Base-by-base conservation (phyloP, 2,113 vertebrate genomes). In the Rhodinocichla rosea region DNA sequence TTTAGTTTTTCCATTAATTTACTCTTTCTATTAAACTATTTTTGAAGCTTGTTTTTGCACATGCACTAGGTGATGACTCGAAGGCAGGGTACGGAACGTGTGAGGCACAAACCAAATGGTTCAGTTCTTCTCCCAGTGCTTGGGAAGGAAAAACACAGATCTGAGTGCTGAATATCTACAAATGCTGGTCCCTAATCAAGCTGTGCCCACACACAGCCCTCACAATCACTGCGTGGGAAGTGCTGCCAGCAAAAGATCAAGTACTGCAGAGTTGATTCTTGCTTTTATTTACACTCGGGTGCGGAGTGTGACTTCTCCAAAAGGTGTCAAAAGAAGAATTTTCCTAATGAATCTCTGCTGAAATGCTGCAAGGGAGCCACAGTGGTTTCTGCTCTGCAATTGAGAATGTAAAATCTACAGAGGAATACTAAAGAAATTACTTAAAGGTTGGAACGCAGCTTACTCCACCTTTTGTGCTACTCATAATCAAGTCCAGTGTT, bases 241-340 rank as follows among this genome's bases (percentile, higher is more conserved):
- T 56, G 73, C 56, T 94, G 89, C 89, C 94, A 94, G 92, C 94
- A 95, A 92, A 96, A 95, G 93, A 94, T 94, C 93, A 95, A 95
- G 87, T 5, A 45, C 70, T 32, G 53, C 10, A 2, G 69, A 56
- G 93, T 32, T 62, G 89, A 45, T 96, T 97, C 57, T 90, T 95
- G 80, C 91, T 93, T 96, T 93, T 85, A 94, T 87, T 92, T 86
- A 94, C 47, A 24, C 75, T 78, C 74, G 13, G 35, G 40, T 49
- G 68, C 37, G 3, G 4, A 49, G 86, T 59, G 83, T 39, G 91
- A 91, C 88, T 93, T 89, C 50, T 83, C 76, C 71, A 57, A 89
- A 63, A 93, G 70, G 82, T 53, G 82, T 67, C 85, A 95, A 86
- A 68, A 56, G 32, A 95, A 93, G 89, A 83, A 42, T 88, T 65